These are phyloP conservation scores for Nyctibius grandis DNA, from an alignment of 2,797 vertebrate genomes.

Conservation along the genomic window DNA sequence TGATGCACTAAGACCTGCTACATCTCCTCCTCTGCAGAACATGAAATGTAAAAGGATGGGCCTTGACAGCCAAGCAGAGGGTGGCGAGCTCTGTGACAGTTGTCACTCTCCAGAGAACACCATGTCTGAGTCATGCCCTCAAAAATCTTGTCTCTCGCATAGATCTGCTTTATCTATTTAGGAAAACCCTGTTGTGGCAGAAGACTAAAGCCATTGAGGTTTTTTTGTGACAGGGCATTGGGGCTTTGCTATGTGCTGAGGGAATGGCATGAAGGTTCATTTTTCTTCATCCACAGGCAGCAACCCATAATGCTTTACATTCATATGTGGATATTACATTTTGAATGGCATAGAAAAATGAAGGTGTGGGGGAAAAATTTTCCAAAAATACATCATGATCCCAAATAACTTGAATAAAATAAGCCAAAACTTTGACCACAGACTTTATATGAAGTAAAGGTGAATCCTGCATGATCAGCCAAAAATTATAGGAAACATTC, in stretches of 20 bases:
- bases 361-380: not conserved
- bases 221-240: not conserved
- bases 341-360: not conserved
- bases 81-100: not conserved
- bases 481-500: not conserved
- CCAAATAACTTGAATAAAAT: not conserved
- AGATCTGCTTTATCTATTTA: not conserved
- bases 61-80: not conserved
- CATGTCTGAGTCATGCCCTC: not conserved
- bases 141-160: not conserved
- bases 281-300: not conserved
- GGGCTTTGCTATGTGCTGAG: not conserved
- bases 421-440: not conserved
- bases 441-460: not conserved
- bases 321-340: not conserved
- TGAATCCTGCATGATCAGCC: not conserved
- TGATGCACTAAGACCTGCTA: not conserved
- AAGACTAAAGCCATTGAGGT: not conserved
- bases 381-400: not conserved
- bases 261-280: not conserved
- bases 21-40: not conserved
- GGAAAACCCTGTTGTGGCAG: not conserved
- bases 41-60: not conserved
- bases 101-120: not conserved
- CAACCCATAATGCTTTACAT: not conserved